Evolutionary conservation across 53 echinoderm and acorn worm species (phyloP).

Genomic region (Astropecten irregularis): DNA sequence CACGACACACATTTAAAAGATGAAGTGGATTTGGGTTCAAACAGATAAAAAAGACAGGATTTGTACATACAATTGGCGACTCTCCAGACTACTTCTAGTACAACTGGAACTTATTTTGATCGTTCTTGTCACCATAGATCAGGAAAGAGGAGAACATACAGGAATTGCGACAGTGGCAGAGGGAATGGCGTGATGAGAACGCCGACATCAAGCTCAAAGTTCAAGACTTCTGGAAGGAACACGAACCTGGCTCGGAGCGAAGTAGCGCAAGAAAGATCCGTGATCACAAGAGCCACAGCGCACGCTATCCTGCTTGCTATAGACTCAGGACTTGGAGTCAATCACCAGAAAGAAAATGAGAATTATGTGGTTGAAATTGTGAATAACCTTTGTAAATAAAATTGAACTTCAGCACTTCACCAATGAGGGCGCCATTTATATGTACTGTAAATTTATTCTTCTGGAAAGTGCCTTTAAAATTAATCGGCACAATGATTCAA

Average conservation of each 20-base stretch:
- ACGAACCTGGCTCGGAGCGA: slow-evolving; percentile 79
- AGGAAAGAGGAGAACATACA: slow-evolving; percentile 81
- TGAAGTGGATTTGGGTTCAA: too few relatives aligned
- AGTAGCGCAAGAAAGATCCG: slow-evolving; percentile 72
- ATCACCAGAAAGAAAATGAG: slow-evolving; percentile 58
- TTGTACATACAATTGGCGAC: too few relatives aligned
- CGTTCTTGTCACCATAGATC: slow-evolving; percentile 60
- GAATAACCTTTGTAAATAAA: too few relatives aligned
- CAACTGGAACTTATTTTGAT: too few relatives aligned
- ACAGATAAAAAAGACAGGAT: too few relatives aligned
- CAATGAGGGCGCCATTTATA: neutral
- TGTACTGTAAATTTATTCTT: too few relatives aligned
- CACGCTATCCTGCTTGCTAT: slow-evolving; percentile 81
- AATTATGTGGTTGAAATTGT: too few relatives aligned
- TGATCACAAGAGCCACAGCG: slow-evolving; percentile 64
- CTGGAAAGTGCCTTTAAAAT: too few relatives aligned
- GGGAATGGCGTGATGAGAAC: slow-evolving; percentile 93
- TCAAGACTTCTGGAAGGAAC: slow-evolving; percentile 93
- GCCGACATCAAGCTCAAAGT: slow-evolving; percentile 95
- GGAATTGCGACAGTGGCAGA: slow-evolving; percentile 92
- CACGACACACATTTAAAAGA: too few relatives aligned
- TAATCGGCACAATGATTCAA: too few relatives aligned
- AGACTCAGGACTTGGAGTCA: slow-evolving; percentile 87
- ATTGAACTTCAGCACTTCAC: too few relatives aligned
- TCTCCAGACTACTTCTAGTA: too few relatives aligned